Base-by-base conservation (phyloP, 2,797 vertebrate species). In the Xiphorhynchus erythropygius region DNA sequence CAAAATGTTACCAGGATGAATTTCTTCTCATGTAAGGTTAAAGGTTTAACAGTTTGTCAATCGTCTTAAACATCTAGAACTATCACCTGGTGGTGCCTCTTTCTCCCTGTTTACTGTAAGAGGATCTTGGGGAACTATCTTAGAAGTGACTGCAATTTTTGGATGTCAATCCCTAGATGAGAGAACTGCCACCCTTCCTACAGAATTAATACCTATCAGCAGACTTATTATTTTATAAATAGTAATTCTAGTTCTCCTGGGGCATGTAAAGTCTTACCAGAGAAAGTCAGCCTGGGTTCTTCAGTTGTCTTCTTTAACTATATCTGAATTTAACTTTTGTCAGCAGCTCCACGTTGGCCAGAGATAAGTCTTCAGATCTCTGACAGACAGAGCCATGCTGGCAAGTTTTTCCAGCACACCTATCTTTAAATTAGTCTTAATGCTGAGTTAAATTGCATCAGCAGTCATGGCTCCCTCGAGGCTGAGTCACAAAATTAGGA, bases 181-280 rank as follows among this genome's bases (percentile, higher is more conserved):
- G 68, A 70, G 53, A 83, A 22, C 28, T 93, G 49, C 44, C 49
- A 79, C 12, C 24, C 21, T 89, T 89, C 42, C 46, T 44, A 32
- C 21, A 30, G 18, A 69, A 27, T n/a, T 75, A 53, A 32, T 18
- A 63, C 19, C 18, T 60, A 50, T 74, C 55, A 74, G 33, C 33
- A 83, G 67, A 84, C 75, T 70, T 77, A 85, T 55, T 89, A 41
- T 91, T 87, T 84, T 64, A 73, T 53, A 76, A 91, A 79, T 62
- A 89, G 53, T 19, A 59, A 70, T 60, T 83, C 56, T 73, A 37
- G 44, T 60, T 84, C 56, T 94, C 37, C 82, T 74, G 50, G 37
- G 37, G 49, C 32, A 30, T 10, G 17, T 16, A 27, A 76, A 80
- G 32, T 33, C 46, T 74, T 63, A 80, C 37, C 33, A 84, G 73